Conservation (phyloP, 2,113 vertebrate species). For the Psilopsiagon aymara region DNA sequence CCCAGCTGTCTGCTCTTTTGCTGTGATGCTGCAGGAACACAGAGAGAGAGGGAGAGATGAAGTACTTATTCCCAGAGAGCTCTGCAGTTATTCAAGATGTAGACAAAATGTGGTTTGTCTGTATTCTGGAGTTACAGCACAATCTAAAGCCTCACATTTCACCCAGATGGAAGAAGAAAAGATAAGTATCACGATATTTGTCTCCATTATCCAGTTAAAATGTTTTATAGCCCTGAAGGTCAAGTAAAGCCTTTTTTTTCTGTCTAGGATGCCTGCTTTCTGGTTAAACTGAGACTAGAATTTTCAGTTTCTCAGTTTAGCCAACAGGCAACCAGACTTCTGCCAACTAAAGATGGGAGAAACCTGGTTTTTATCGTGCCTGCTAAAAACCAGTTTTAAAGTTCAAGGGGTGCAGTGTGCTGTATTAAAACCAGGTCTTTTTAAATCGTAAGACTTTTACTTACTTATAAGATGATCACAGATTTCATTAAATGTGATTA, state of each 20-base stretch:
- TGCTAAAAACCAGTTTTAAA: not conserved
- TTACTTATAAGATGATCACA: not conserved
- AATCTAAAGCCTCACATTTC: not conserved
- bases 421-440: not conserved
- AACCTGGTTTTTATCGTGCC: not conserved
- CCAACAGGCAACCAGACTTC: not conserved
- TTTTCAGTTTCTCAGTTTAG: not conserved
- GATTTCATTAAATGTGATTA: not conserved
- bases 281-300: not conserved
- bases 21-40: not conserved
- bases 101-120: not conserved
- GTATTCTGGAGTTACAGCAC: not conserved
- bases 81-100: not conserved
- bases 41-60: not conserved
- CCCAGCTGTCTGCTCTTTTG: not conserved
- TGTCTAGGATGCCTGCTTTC: not conserved
- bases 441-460: not conserved
- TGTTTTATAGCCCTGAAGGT: not conserved
- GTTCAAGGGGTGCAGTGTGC: not conserved
- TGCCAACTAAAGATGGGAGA: not conserved
- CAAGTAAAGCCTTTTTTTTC: not conserved
- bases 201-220: not conserved
- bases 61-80: not conserved
- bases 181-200: not conserved
- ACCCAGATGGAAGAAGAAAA: not conserved